Percentiles rank a stretch among this genome's conserved stretches.
These are phyloP conservation scores for Drosophila mercatorum DNA, from an alignment of 2,888 invertebrate species.

Conservation along the genomic window DNA sequence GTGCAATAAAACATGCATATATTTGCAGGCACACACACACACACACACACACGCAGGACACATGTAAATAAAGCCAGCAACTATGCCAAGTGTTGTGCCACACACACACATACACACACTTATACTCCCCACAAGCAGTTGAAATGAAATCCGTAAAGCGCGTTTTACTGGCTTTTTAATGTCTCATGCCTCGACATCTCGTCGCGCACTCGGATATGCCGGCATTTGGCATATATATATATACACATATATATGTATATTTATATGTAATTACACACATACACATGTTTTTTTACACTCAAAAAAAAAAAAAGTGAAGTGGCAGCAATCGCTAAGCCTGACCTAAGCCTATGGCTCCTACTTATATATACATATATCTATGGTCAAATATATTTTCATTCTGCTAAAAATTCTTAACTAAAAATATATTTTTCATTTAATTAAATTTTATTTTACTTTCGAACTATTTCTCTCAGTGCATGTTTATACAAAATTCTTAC, in stretches of 20 bases:
- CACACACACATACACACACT: slow-evolving; percentile 29
- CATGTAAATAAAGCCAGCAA: slow-evolving; percentile 50
- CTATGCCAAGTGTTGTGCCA: slow-evolving; percentile 66
- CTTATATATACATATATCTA: no score
- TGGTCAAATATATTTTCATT: not conserved
- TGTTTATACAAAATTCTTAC: slow-evolving; percentile 72
- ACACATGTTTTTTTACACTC: slow-evolving; percentile 11
- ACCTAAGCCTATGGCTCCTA: not conserved
- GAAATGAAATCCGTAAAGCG: slow-evolving; percentile 79
- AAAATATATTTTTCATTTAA: not conserved
- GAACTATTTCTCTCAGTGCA: slow-evolving; percentile 22
- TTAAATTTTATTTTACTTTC: not conserved
- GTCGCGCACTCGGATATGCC: slow-evolving; percentile 53
- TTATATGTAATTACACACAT: slow-evolving; percentile 27
- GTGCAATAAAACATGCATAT: slow-evolving; percentile 79
- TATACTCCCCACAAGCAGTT: slow-evolving; percentile 20
- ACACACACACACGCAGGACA: slow-evolving; percentile 28
- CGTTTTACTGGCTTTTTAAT: slow-evolving; percentile 80
- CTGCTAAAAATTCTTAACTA: not conserved
- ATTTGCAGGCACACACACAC: slow-evolving; percentile 56
- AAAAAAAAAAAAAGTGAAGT: not conserved
- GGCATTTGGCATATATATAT: slow-evolving; percentile 41
- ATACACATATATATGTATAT: not conserved
- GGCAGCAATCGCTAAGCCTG: not conserved
- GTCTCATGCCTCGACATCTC: slow-evolving; percentile 58